Conservation (phyloP, 2,797 vertebrate genomes). For the Vespertilio murinus region DNA sequence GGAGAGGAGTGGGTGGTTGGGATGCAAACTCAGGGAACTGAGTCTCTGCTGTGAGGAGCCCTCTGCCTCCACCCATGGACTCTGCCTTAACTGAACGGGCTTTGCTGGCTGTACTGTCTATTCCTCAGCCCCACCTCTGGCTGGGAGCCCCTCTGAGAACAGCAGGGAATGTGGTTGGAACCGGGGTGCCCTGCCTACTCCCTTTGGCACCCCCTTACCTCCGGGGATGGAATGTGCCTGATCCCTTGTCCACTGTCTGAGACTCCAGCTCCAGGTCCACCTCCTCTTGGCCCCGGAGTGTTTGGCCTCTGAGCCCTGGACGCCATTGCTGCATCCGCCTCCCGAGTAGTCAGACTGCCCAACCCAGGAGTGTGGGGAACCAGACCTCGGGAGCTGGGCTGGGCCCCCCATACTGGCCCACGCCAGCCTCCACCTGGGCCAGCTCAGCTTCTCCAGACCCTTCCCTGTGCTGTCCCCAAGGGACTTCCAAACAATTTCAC, state of each 20-base stretch:
- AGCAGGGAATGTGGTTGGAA: background rate
- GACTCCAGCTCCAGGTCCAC: background rate
- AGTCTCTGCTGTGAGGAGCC: background rate
- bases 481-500: slow-evolving; percentile 41
- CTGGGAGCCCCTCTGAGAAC: background rate
- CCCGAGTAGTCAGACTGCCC: background rate
- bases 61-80: background rate
- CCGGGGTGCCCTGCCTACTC: background rate
- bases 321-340: background rate
- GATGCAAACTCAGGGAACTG: background rate
- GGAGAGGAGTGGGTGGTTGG: background rate
- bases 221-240: background rate
- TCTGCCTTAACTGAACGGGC: background rate
- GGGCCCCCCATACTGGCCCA: background rate
- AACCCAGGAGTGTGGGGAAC: background rate
- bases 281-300: background rate
- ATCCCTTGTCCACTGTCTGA: background rate
- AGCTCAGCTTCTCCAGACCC: background rate
- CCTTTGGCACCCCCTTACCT: background rate
- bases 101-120: background rate
- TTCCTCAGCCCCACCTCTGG: background rate
- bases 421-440: background rate
- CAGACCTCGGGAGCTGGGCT: background rate
- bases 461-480: background rate
- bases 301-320: background rate